phyloP scores from a whole-genome alignment of 2,888 invertebrate genomes.

The Macroteleia sp. region DNA sequence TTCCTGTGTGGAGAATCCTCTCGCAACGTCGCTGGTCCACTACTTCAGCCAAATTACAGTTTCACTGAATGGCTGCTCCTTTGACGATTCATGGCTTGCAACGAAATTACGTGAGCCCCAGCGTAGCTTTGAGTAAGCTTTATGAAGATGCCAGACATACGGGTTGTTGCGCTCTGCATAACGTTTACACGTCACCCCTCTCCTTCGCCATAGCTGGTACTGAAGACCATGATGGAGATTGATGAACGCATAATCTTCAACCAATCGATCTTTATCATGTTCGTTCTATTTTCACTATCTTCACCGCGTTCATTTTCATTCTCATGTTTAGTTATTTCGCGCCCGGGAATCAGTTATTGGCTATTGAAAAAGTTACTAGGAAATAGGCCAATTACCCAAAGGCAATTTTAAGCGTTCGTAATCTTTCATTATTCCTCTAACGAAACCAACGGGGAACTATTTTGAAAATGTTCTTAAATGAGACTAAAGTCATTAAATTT shows the following conservation, averaged over 20 bases:
- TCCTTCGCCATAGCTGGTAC: background rate
- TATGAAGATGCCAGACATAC: slow-evolving; percentile 30
- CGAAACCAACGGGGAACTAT: background rate
- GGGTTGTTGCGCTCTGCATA: slow-evolving; percentile 23
- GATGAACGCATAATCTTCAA: slow-evolving; percentile 34
- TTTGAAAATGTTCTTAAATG: too few species aligned
- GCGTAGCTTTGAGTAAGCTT: slow-evolving; percentile 27
- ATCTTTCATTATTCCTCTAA: background rate
- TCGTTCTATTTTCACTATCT: slow-evolving; percentile 24
- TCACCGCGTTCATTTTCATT: too few species aligned
- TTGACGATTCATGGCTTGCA: slow-evolving; percentile 23
- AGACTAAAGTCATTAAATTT: too few species aligned
- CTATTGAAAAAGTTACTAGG: slow-evolving; percentile 8
- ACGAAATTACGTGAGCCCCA: slow-evolving; percentile 17
- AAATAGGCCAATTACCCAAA: slow-evolving; percentile 3
- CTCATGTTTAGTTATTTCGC: too few species aligned
- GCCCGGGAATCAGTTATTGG: slow-evolving; percentile 15
- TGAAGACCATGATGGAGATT: slow-evolving; percentile 18
- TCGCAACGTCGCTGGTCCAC: background rate
- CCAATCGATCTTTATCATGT: slow-evolving; percentile 34
- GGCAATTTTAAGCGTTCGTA: background rate
- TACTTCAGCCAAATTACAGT: slow-evolving; percentile 21
- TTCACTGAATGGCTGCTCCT: slow-evolving; percentile 25
- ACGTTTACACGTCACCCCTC: slow-evolving; percentile 1
- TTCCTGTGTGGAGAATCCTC: background rate